Conservation (phyloP, 2,888 invertebrate species). For the Yponomeuta plumbellus region DNA sequence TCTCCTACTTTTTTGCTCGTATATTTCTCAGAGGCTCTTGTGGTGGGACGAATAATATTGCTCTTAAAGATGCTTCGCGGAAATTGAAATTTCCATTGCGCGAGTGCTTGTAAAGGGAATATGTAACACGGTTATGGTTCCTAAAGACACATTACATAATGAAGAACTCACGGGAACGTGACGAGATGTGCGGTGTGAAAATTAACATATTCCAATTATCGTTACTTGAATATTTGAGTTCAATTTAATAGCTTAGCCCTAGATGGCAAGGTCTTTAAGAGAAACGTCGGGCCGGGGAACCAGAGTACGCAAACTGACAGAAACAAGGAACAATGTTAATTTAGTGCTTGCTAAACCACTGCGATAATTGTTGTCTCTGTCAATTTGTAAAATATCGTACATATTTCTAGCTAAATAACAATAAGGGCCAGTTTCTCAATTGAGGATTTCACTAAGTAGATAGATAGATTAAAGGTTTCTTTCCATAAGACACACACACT, state of each 20-base stretch:
- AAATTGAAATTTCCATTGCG: background rate
- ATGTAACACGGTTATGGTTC: background rate
- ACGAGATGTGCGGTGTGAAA: background rate
- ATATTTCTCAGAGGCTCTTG: background rate
- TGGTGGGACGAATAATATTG: background rate
- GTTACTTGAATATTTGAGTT: background rate
- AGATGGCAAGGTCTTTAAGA: background rate
- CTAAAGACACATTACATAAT: background rate
- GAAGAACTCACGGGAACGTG: background rate
- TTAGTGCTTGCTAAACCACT: background rate
- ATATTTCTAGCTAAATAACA: too few relatives aligned
- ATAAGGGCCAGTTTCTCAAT: too few relatives aligned
- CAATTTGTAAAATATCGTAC: too few relatives aligned
- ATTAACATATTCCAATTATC: slow-evolving; percentile 2
- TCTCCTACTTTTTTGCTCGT: background rate
- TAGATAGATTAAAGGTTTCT: too few relatives aligned
- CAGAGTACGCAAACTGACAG: background rate
- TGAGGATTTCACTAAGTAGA: too few relatives aligned
- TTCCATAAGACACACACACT: too few relatives aligned
- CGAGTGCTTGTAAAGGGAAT: background rate
- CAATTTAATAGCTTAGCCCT: background rate
- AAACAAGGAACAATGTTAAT: background rate
- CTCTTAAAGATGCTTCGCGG: slow-evolving; percentile 3
- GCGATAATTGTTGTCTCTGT: background rate
- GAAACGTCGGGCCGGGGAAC: background rate